These are phyloP conservation scores for Cephalophus harveyi DNA, from an alignment of 2,113 vertebrate genomes.

Conservation along the genomic window DNA sequence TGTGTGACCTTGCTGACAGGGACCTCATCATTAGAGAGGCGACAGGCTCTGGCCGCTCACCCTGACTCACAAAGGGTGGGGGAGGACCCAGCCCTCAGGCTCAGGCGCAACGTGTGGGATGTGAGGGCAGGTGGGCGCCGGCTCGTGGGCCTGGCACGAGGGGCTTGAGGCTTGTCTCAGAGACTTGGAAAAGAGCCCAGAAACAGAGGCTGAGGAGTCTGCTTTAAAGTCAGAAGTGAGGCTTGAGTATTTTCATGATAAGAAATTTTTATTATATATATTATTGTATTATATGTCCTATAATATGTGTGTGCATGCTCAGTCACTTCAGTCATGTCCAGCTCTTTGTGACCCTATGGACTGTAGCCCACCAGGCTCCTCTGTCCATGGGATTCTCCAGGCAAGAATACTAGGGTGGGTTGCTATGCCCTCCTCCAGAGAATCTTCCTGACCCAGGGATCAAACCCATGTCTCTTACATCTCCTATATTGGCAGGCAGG, in stretches of 20 bases:
- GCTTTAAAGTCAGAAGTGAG: not conserved
- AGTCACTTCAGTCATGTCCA: not conserved
- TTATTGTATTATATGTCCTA: not conserved
- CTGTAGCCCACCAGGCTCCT: not conserved
- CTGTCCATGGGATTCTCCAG: not conserved
- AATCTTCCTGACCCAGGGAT: not conserved
- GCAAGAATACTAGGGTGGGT: not conserved
- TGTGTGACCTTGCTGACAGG: too few species aligned
- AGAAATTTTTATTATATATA: not conserved
- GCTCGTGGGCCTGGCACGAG: fast-evolving
- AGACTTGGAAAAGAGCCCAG: not conserved
- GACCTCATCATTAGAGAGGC: not conserved
- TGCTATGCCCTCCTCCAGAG: not conserved
- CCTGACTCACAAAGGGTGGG: not conserved
- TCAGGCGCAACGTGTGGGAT: fast-evolving
- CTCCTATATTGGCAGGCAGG: not conserved
- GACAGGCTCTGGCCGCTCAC: not conserved
- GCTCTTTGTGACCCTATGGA: not conserved
- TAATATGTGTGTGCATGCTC: not conserved
- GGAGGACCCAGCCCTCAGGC: not conserved
- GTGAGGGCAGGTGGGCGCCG: not conserved
- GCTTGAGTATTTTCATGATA: not conserved
- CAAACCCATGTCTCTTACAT: not conserved
- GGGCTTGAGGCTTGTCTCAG: not conserved
- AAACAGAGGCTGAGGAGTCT: not conserved